phyloP scores from a whole-genome alignment of 2,888 invertebrate genomes.

The Neoaliturus tenellus region DNA sequence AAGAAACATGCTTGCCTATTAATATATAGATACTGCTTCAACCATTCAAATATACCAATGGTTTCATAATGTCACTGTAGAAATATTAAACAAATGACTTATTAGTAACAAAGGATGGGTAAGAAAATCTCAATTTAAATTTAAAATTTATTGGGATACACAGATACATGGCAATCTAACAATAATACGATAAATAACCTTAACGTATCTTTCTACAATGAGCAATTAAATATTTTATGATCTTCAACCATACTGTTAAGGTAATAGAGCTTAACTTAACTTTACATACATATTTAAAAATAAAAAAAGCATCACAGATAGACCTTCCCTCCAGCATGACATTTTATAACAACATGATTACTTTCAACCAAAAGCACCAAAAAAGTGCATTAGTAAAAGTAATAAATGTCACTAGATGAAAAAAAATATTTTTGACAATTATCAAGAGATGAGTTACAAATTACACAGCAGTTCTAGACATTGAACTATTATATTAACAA shows the following conservation, averaged over 20 bases:
- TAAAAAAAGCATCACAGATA: constrained; percentile 18
- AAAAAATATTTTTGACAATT: background rate
- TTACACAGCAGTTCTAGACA: background rate
- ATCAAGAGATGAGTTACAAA: background rate
- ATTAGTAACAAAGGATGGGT: no score
- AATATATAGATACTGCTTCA: no score
- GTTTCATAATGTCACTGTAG: no score
- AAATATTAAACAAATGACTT: no score
- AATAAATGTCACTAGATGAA: background rate
- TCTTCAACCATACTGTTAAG: background rate
- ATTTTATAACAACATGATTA: background rate
- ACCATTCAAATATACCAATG: no score
- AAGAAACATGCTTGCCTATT: no score
- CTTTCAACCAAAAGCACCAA: background rate
- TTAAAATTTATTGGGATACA: constrained; percentile 20
- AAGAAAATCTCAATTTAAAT: no score
- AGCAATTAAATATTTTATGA: background rate
- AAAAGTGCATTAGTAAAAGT: background rate
- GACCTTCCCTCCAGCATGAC: background rate
- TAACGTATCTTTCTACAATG: background rate
- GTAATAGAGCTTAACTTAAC: background rate
- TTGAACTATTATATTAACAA: background rate
- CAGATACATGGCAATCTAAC: background rate
- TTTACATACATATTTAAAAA: background rate
- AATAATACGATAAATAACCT: background rate